Conservation (phyloP, 1,140 invertebrate species). For the Daktulosphaira vitifoliae region DNA sequence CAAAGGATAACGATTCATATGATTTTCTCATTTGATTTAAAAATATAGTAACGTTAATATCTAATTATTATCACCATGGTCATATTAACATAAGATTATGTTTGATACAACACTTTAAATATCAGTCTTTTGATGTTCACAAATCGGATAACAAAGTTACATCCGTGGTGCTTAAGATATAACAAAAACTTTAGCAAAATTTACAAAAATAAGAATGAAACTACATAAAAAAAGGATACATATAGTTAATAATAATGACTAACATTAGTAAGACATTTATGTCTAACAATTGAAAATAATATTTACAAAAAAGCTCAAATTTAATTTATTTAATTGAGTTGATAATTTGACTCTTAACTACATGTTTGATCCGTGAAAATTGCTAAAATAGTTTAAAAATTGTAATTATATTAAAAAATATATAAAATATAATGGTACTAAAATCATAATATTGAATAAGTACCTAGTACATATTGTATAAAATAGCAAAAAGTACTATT, state of each 20-base stretch:
- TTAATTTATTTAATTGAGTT: slow-evolving; percentile 4
- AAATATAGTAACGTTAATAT: slow-evolving; percentile 31
- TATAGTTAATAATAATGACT: slow-evolving; percentile 28
- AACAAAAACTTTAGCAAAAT: slow-evolving; percentile 20
- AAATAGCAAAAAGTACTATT: too few species aligned
- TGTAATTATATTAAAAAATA: neutral
- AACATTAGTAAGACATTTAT: neutral
- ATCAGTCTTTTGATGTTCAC: slow-evolving; percentile 33
- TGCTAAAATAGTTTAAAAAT: neutral
- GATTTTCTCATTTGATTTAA: slow-evolving; percentile 25
- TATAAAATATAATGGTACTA: too few species aligned
- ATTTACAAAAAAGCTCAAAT: slow-evolving; percentile 6
- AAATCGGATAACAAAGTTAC: slow-evolving; percentile 21
- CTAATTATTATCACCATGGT: slow-evolving; percentile 31
- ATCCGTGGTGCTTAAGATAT: slow-evolving; percentile 28
- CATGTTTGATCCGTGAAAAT: neutral
- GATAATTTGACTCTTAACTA: neutral
- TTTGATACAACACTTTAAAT: slow-evolving; percentile 30
- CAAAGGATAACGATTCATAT: slow-evolving; percentile 28
- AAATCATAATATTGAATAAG: too few species aligned
- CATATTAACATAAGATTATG: slow-evolving; percentile 16
- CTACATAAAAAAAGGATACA: slow-evolving; percentile 25
- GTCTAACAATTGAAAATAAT: neutral
- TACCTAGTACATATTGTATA: too few species aligned
- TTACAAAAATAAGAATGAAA: slow-evolving; percentile 30